These are phyloP conservation scores for Cassiopea xamachana DNA, from an alignment of 30 jellyfish, hydroid and myxozoan species.

Conservation along the genomic window DNA sequence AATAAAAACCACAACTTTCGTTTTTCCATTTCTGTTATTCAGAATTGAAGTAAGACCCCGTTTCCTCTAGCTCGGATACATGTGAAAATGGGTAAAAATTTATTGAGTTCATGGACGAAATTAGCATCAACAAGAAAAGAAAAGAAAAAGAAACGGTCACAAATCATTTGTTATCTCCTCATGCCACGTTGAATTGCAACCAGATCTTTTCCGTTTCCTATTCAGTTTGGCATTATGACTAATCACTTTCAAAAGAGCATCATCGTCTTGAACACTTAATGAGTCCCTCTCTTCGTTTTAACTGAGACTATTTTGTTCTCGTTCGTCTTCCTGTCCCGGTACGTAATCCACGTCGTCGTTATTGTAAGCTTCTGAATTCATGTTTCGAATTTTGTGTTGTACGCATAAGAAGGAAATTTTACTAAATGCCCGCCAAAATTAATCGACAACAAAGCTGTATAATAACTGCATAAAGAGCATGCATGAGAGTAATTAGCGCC, in stretches of 20 bases:
- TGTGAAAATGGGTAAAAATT: too few relatives aligned
- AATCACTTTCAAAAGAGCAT: neutral
- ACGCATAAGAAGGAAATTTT: neutral
- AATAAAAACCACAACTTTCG: too few relatives aligned
- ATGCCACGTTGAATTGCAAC: too few relatives aligned
- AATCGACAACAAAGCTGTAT: neutral
- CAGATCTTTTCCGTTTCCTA: too few relatives aligned
- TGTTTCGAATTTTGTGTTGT: neutral
- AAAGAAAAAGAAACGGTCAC: too few relatives aligned
- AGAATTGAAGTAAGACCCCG: too few relatives aligned
- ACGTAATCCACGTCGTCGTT: neutral
- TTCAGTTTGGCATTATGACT: too few relatives aligned
- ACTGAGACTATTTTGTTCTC: neutral
- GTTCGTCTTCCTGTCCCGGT: neutral
- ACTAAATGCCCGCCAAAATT: neutral
- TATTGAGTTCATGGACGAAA: too few relatives aligned
- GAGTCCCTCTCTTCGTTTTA: neutral
- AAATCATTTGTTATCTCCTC: too few relatives aligned
- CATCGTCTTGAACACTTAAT: neutral
- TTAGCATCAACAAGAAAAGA: too few relatives aligned
- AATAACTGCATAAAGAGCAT: neutral
- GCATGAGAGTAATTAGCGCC: neutral
- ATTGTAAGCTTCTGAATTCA: neutral
- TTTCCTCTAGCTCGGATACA: too few relatives aligned
- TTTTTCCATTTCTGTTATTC: too few relatives aligned